A percentile compares a stretch with the other conserved stretches of the same genome.
These are phyloP conservation scores for Sinocyclocheilus grahami DNA, from an alignment of 2,113 vertebrate species.

Conservation along the genomic window DNA sequence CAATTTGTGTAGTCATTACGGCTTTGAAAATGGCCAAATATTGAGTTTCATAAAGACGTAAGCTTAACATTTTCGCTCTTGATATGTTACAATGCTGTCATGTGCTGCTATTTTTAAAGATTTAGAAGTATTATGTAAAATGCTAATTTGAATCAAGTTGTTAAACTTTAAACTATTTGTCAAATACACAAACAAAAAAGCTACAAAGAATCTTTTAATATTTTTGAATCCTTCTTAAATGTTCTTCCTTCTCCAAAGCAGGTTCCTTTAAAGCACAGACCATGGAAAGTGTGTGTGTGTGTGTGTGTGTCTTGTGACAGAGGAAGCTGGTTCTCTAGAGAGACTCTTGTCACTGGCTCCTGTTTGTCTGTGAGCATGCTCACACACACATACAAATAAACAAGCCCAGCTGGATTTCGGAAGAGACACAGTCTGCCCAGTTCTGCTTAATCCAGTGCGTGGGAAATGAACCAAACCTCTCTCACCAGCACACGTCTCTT, in stretches of 20 bases:
- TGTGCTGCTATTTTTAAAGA: neutral
- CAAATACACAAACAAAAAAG: neutral
- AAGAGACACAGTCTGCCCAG: conserved; percentile 68
- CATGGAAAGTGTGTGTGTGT: conserved; percentile 56
- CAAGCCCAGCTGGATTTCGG: conserved; percentile 74
- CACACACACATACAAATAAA: conserved; percentile 75
- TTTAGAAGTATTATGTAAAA: neutral
- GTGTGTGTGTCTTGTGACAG: conserved; percentile 52
- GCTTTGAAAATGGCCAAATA: neutral
- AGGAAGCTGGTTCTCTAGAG: conserved; percentile 55
- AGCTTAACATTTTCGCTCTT: neutral
- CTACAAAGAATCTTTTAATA: neutral
- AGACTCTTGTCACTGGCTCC: conserved; percentile 72
- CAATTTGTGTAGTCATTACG: neutral
- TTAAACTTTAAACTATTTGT: neutral
- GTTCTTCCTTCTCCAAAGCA: conserved; percentile 57
- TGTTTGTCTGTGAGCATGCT: conserved; percentile 76
- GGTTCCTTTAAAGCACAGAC: conserved; percentile 57
- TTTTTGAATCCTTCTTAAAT: conserved; percentile 34
- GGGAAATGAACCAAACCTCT: conserved; percentile 70
- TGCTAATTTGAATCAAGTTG: neutral
- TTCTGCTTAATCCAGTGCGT: conserved; percentile 74
- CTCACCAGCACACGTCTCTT: conserved; percentile 11
- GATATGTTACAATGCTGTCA: neutral
- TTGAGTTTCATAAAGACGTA: neutral